These are phyloP conservation scores for Leucoma salicis DNA, from an alignment of 2,888 invertebrate genomes.

Conservation along the genomic window DNA sequence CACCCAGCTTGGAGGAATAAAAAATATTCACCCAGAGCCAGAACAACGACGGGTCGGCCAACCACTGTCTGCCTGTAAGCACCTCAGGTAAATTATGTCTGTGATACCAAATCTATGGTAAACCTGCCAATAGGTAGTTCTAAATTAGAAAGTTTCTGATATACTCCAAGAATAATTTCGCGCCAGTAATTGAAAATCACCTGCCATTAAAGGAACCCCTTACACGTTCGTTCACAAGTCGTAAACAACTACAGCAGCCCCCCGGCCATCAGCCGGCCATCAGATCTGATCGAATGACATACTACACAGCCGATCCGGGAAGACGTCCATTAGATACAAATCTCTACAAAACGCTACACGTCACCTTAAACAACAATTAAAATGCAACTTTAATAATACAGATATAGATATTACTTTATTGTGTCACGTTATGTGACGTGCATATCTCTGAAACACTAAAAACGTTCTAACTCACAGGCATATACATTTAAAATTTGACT, in stretches of 20 bases:
- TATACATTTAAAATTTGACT: too few species aligned
- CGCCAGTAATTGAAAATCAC: background rate
- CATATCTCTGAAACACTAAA: too few species aligned
- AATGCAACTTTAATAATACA: conserved; percentile 8
- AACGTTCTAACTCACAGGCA: too few species aligned
- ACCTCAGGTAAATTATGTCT: too few species aligned
- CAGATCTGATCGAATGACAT: conserved; percentile 45
- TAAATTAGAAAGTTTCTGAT: too few species aligned
- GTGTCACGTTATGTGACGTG: background rate
- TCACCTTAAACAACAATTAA: background rate
- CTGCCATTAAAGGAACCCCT: background rate
- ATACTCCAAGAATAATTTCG: too few species aligned
- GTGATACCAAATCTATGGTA: too few species aligned
- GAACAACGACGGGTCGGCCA: too few species aligned
- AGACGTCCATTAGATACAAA: conserved; percentile 55
- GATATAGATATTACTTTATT: background rate
- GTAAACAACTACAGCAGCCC: conserved; percentile 3
- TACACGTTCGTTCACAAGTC: background rate
- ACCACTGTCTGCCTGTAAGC: too few species aligned
- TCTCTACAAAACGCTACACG: conserved; percentile 18
- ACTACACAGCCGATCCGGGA: conserved; percentile 51
- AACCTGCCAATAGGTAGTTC: too few species aligned
- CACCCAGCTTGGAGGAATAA: too few species aligned
- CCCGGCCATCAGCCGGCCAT: conserved; percentile 16
- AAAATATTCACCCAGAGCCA: too few species aligned